Conservation (phyloP, 2,113 vertebrate genomes). For the Brienomyrus brachyistius region DNA sequence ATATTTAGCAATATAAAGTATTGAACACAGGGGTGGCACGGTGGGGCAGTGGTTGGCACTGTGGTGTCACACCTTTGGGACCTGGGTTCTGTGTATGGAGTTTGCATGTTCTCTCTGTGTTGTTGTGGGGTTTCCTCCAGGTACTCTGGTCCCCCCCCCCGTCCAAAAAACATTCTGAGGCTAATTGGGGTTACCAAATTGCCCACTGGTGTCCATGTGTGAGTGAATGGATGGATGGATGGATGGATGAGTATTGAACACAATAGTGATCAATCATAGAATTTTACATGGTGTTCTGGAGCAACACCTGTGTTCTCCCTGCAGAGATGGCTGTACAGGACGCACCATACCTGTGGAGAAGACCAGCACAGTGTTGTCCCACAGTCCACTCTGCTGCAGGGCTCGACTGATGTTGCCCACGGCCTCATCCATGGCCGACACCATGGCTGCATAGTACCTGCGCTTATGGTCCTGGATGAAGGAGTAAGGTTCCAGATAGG, state of each 20-base stretch:
- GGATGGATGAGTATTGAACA: background rate
- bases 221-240: too few relatives aligned
- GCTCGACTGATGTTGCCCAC: conserved; percentile 83
- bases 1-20: background rate
- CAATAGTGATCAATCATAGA: background rate
- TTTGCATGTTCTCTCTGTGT: too few relatives aligned
- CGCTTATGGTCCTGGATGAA: conserved; percentile 72
- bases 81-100: too few relatives aligned
- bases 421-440: conserved; percentile 86
- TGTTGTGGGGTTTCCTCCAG: too few relatives aligned
- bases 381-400: conserved; percentile 67
- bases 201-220: too few relatives aligned
- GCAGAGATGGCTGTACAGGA: background rate
- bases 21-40: too few relatives aligned
- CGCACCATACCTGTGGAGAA: conserved; percentile 84
- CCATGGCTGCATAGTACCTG: conserved; percentile 82
- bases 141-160: too few relatives aligned
- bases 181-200: too few relatives aligned
- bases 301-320: background rate
- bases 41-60: too few relatives aligned
- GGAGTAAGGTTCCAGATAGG: conserved; percentile 69
- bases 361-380: conserved; percentile 82
- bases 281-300: background rate
- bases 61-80: too few relatives aligned
- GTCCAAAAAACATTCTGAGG: too few relatives aligned